Base-by-base conservation (phyloP, 2,888 invertebrate genomes). In the Oligia fasciuncula region DNA sequence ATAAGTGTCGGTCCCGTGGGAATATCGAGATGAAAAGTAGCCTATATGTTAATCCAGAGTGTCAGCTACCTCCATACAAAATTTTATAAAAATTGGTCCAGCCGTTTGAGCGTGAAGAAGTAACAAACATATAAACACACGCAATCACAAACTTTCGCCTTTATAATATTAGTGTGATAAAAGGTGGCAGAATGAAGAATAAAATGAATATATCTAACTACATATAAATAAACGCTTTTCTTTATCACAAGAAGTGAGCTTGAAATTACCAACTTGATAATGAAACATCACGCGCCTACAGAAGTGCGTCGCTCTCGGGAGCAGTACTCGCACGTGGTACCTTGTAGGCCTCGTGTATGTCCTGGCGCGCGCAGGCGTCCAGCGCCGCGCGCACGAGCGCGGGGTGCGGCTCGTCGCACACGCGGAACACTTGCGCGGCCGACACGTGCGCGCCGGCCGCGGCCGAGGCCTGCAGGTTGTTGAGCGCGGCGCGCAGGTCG, bases 391-490 rank as follows among this genome's bases (percentile, higher is more conserved):
- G 98, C 72, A 99, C 98, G 4, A 99, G 96, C 93, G 99, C 97
- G 0, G 99, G 99, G 96, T 99, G 99, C 0, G 99, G 99, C 95
- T 99, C 99, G 94, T 99, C 99, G 94, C 99, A 99, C 17, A 99
- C 99, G 78, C 99, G 99, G 94, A 99, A 99, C 40, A 99, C 99
- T 97, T 99, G 99, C 88, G 98, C 98, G 73, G 98, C 98, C 87
- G 98, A 98, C n/a, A 99, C 98, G 91, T 98, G 98, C 1, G 98
- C 98, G 95, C 99, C 99, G 84, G 95, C 95, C 89, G 99, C 73
- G 98, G 98, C 98, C 97, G 97, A 99, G 98, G 95, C 87, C 95
- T 99, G 99, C 76, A 99, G 96, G 97, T 99, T 99, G 96, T 99
- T 99, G 69, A 99, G 97, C 0, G 98, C 99, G 92, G 99, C 99